Evolutionary conservation across 2,113 vertebrate species (phyloP), one percentile per base, ranked within the genome.

Genomic region (Menura novaehollandiae): DNA sequence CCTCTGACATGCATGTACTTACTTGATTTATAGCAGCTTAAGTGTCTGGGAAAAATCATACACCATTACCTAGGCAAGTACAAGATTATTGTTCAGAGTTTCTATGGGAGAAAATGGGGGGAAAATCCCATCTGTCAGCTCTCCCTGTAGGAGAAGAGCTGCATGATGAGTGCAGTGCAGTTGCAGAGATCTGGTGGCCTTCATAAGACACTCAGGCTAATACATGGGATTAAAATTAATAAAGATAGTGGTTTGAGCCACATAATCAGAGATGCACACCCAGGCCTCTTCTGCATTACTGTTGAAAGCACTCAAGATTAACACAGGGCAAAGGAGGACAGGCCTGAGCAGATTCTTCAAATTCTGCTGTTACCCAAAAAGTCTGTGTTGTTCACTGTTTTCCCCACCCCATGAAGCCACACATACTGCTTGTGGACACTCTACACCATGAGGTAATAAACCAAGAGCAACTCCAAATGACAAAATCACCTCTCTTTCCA

Each of bases 11-110:
- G 2, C 32, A 77, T 69, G 39, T 18, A 63, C 33, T 74, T 47
- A 46, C 32, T 53, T 96, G 89, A 95, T 88, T 88, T 93, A 91
- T 43, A 83, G 39, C 35, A 88, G n/a, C 32, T 76, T 75, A 82
- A 89, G 49, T 14, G 4, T 39, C 62, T 85, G 67, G 58, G 41
- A 72, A 75, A 93, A 91, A 66, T 67, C 63, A 46, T 14, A 73
- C 17, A 28, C 41, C 16, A 33, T 72, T 77, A 94, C 37, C 41
- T 28, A 43, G 43, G n/a, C 51, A 77, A 80, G 63, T 13, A 49
- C 4, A 30, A 55, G 58, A 44, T 47, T 52, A 72, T 69, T 85
- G 24, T 39, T 52, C 10, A 44, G 33, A 43, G 26, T 53, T 72
- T 72, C 23, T 46, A 0, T 1, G 6, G 28, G 39, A 87, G 32